Evolutionary conservation across 1,140 invertebrate species (phyloP).

Genomic region (Drosophila arizonae): DNA sequence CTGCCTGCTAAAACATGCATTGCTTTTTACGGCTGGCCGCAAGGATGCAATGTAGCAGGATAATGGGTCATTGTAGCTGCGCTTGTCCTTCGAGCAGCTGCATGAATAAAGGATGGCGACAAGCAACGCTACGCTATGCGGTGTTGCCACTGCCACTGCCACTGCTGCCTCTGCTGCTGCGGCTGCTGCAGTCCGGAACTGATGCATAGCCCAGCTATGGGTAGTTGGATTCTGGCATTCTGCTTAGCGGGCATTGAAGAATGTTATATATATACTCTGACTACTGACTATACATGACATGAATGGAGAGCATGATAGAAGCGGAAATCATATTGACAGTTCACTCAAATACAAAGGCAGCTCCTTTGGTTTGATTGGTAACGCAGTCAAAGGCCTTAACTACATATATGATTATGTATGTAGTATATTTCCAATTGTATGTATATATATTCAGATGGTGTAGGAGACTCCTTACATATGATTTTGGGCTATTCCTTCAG

Average conservation of each 20-base stretch:
- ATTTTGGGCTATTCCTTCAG: no score
- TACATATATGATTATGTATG: no score
- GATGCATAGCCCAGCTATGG: not conserved
- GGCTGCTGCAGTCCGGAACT: not conserved
- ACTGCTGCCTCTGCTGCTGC: no score
- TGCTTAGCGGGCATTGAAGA: not conserved
- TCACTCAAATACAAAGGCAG: no score
- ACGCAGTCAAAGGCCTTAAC: no score
- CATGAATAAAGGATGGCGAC: constrained; percentile 69
- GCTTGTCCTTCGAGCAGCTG: constrained; percentile 27
- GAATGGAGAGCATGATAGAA: no score
- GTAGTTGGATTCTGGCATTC: not conserved
- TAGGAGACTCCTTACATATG: no score
- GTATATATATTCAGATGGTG: no score
- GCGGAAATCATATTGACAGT: no score
- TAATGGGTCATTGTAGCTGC: constrained; percentile 66
- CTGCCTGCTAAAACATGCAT: constrained; percentile 71
- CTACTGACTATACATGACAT: no score
- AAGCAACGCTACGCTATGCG: constrained; percentile 56
- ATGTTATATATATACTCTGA: not conserved
- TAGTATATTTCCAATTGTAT: no score
- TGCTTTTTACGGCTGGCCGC: constrained; percentile 46
- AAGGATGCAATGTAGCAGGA: constrained; percentile 49
- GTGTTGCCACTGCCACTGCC: constrained; percentile 9
- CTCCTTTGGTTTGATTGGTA: no score